Evolutionary conservation across 2,113 vertebrate genomes (phyloP), one percentile per base, ranked within the genome.

Genomic region (Campylomormyrus numenius): DNA sequence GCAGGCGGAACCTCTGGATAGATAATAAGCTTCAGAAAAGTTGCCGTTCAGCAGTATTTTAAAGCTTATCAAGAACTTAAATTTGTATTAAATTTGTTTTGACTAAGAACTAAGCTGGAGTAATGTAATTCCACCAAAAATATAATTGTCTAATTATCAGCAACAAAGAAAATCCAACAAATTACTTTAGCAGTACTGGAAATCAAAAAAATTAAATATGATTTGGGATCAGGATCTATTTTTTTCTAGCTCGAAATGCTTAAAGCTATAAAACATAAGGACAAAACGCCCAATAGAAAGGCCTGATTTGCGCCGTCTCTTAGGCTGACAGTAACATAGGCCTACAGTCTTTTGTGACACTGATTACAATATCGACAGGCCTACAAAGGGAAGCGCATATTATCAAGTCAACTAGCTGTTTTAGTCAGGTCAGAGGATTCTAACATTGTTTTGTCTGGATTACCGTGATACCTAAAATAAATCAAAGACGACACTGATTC

Each of bases 401-500:
- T 39, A 70, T 46, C 58, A 86, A 87, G 84, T 70, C n/a, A 56
- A 87, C 87, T 53, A 56, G 13, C 53, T 62, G 53, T 50, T 83
- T 49, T 91, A 88, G 46, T 83, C 48, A 19, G 77, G 58, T 70
- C 49, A 87, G 46, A 48, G n/a, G 77, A 90, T 48, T 27, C 62
- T 24, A 48, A 90, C 89, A 91, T 83, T 70, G n/a, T 31, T 89
- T 90, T 92, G 85, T 88, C 46, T 90, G 77, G 39, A 88, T 56
- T 87, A 56, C 46, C 19, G 80, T 87, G 80, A 89, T 90, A 88
- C 84, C 52, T 89, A 80, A 80, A 80, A 80, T 80, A 80, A 42
- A 80, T 42, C 31, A 42, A 80, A 80, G 15, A 39, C 89, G 86
- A 85, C 70, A 89, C 27, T 35, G 91, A 93, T 93, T 92, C 91